Base-by-base conservation (phyloP, 2,797 vertebrate species). In the Bufotes viridis region DNA sequence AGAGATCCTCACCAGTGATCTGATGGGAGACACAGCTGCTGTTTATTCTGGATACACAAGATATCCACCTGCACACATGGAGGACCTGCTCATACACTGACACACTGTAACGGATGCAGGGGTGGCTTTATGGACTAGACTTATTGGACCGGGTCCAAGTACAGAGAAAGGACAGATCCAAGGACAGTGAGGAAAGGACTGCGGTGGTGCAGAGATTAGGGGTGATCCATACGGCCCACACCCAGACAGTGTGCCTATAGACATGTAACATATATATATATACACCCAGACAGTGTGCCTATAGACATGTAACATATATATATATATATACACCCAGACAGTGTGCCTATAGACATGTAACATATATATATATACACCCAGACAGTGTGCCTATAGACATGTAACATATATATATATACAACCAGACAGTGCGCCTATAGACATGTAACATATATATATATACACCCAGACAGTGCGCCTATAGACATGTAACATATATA, bases 81-180 rank as follows among this genome's bases (percentile, higher is more conserved):
- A 20, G 57, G 20, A 79, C 7, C 24, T 6, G 42, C 74, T 14
- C 49, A 5, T 53, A 74, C 70, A 18, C 22, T 78, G 26, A 78
- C 26, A 55, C n/a, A 11, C 51, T 42, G 20, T 18, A 55, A 53
- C 14, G 49, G 7, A 22, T 12, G 1, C 8, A 11, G 70, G 17
- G 20, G 14, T 24, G 60, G n/a, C 5, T 67, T 17, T 42, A 67
- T 20, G 22, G 20, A 15, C 2, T 82, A n/a, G 24, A 82, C 81
- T 81, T 61, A 74, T 18, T 18, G 42, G 29, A 60, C 57, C 6
- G 17, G 34, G 49, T 61, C 57, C 78, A 63, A 81, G 79, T 63
- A 29, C 29, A 80, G 7, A 7, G 58, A 34, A 61, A 80, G 78
- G 58, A 65, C 83, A 76, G 34, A 74, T 74, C 82, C 76, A 67